These are phyloP conservation scores for Mythimna loreyi DNA, from an alignment of 2,888 invertebrate genomes.

Conservation along the genomic window DNA sequence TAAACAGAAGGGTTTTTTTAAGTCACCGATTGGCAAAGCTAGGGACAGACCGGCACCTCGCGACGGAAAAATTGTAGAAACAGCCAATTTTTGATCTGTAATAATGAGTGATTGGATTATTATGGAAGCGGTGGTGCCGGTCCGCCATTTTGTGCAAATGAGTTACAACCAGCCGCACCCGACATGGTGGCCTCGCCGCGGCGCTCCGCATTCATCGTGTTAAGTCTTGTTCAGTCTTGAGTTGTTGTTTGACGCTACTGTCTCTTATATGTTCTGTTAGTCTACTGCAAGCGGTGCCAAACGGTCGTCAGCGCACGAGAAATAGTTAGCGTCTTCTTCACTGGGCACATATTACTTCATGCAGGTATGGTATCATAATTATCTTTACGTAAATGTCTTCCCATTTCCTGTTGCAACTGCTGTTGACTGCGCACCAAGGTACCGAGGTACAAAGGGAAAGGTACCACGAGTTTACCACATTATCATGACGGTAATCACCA, in stretches of 20 bases:
- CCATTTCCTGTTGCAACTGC: slow-evolving; percentile 53
- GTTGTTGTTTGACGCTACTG: slow-evolving; percentile 23
- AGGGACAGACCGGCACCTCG: slow-evolving; percentile 37
- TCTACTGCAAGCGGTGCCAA: slow-evolving; percentile 49
- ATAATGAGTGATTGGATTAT: slow-evolving; percentile 5
- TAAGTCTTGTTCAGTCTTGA: neutral
- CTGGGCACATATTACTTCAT: neutral
- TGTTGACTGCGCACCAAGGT: slow-evolving; percentile 36
- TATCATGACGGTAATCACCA: too few species aligned
- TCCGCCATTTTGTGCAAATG: slow-evolving; percentile 51
- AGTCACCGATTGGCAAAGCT: slow-evolving; percentile 32
- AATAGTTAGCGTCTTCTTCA: neutral
- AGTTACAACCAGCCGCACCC: slow-evolving; percentile 20
- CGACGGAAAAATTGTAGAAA: neutral
- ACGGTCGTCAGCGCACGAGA: slow-evolving; percentile 5
- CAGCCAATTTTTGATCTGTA: neutral
- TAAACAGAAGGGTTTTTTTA: slow-evolving; percentile 5
- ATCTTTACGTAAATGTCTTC: slow-evolving; percentile 53
- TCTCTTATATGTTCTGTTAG: slow-evolving; percentile 60
- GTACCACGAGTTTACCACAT: slow-evolving; percentile 10
- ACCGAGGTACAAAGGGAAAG: slow-evolving; percentile 21
- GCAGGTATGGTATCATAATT: slow-evolving; percentile 36
- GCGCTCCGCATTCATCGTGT: slow-evolving; percentile 53
- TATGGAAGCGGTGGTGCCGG: slow-evolving; percentile 29
- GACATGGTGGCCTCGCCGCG: slow-evolving; percentile 4